A percentile compares a stretch with the other conserved stretches of the same genome.
Evolutionary conservation across 2,113 vertebrate genomes (phyloP).

Genomic region (Python bivittatus): DNA sequence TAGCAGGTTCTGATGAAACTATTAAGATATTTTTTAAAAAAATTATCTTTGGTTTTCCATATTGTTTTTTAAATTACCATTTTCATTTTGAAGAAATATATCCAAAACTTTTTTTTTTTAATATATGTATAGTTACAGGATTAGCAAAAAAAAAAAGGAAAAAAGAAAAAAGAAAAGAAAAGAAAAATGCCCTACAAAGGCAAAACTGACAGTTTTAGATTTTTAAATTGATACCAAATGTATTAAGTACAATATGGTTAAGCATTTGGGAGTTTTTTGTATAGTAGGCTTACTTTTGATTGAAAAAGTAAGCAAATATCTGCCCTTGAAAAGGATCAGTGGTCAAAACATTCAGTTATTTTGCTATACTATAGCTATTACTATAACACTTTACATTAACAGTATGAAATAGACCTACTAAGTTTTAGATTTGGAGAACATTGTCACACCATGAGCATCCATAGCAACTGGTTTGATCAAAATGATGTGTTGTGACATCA

Average conservation of each 20-base stretch:
- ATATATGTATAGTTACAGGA: too few relatives aligned
- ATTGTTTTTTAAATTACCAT: not conserved
- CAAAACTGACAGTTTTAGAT: not conserved
- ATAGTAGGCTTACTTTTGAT: not conserved
- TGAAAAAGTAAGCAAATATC: not conserved
- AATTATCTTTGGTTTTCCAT: not conserved
- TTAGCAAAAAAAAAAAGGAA: too few relatives aligned
- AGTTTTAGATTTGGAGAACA: too few relatives aligned
- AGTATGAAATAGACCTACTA: too few relatives aligned
- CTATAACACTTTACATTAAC: too few relatives aligned
- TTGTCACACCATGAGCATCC: too few relatives aligned
- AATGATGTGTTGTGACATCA: too few relatives aligned
- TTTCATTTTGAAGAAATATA: not conserved
- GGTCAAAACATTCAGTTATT: not conserved
- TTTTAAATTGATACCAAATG: not conserved
- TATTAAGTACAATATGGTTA: not conserved
- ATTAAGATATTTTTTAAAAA: not conserved
- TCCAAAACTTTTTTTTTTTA: too few relatives aligned
- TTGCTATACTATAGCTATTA: too few relatives aligned
- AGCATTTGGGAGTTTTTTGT: not conserved
- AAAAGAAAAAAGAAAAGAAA: too few relatives aligned
- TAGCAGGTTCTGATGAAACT: not conserved
- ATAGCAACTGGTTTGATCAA: too few relatives aligned
- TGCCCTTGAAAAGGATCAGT: not conserved
- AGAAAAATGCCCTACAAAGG: too few relatives aligned